A percentile compares a stretch with the other conserved stretches of the same genome.
phyloP scores from a whole-genome alignment of 2,113 vertebrate genomes.

The Peromyscus californicus region DNA sequence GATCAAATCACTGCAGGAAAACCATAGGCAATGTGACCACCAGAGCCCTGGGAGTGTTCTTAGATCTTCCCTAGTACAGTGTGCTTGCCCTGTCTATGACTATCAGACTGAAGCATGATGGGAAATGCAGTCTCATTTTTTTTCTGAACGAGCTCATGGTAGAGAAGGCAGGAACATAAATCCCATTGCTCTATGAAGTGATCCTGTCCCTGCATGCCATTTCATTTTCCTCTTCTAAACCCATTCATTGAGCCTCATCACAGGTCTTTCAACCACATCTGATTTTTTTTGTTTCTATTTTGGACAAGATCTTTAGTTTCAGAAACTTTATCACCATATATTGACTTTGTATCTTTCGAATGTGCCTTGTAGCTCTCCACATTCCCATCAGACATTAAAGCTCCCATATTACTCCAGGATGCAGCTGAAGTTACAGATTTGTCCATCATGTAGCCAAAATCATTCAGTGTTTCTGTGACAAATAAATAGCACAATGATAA shows the following conservation, averaged over 20 bases:
- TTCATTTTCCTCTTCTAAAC: slow-evolving; percentile 27
- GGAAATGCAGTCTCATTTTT: background rate
- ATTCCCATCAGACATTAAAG: background rate
- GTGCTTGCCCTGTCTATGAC: background rate
- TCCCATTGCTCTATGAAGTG: background rate
- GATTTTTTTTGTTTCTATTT: background rate
- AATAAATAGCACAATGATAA: background rate
- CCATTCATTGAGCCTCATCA: background rate
- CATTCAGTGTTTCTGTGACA: background rate
- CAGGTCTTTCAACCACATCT: background rate
- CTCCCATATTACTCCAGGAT: background rate
- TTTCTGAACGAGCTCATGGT: background rate
- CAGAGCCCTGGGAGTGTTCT: background rate
- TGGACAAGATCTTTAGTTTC: background rate
- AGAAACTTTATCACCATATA: background rate
- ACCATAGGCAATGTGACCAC: background rate
- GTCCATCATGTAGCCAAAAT: background rate
- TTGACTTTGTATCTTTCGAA: background rate
- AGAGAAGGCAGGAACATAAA: background rate
- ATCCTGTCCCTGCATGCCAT: background rate
- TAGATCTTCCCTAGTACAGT: background rate
- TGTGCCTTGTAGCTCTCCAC: no score
- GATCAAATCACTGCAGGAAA: background rate
- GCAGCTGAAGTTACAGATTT: background rate
- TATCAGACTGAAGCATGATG: background rate